Conservation (phyloP, 2,888 invertebrate species). For the Sabatieria punctata region DNA sequence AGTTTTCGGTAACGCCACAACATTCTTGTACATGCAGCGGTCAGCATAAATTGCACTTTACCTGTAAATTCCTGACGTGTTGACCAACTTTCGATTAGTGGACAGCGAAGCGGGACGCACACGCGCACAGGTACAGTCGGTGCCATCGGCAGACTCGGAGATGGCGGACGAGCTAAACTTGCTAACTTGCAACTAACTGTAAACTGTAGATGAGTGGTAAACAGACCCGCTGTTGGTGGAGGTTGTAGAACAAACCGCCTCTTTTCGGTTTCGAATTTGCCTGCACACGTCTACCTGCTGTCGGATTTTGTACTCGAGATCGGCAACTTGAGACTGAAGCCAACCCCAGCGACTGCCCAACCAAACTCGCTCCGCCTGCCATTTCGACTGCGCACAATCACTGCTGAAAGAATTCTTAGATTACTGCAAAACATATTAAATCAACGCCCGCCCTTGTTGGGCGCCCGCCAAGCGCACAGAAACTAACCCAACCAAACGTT, state of each 20-base stretch:
- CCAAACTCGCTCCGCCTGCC: constrained; percentile 53
- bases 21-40: no score
- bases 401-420: constrained; percentile 39
- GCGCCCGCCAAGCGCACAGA: no score
- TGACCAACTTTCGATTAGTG: constrained; percentile 13
- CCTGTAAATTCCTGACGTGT: constrained; percentile 43
- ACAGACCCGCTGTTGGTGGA: not conserved
- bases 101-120: not conserved
- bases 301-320: constrained; percentile 72
- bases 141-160: not conserved
- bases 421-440: no score
- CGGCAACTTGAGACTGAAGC: constrained; percentile 77
- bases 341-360: constrained; percentile 75
- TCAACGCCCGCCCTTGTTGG: no score
- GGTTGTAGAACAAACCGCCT: not conserved
- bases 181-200: constrained; percentile 13
- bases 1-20: no score
- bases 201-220: not conserved
- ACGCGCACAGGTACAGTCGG: not conserved
- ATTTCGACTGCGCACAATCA: constrained; percentile 34
- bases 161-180: not conserved
- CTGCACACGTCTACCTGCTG: constrained; percentile 62
- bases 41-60: no score
- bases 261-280: constrained; percentile 44
- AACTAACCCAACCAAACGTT: no score